Evolutionary conservation across 2,797 vertebrate genomes (phyloP).

Genomic region (Halcyon chelicuti): DNA sequence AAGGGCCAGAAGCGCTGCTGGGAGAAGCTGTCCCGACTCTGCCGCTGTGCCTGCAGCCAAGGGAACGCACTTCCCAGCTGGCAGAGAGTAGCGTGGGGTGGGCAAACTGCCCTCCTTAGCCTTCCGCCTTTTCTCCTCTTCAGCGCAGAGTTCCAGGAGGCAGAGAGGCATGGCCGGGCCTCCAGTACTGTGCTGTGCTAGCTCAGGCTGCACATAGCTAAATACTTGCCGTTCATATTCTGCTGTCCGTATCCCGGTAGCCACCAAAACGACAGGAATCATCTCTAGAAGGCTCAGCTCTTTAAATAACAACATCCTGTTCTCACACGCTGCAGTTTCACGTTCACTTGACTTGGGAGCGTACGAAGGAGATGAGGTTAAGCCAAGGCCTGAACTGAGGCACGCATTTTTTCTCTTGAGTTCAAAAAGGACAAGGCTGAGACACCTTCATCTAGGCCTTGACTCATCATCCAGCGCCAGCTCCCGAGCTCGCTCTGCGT

Average conservation of each 20-base stretch:
- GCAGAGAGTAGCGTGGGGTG: fast-evolving
- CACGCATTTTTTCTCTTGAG: background rate
- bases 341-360: background rate
- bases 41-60: fast-evolving
- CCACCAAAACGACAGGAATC: background rate
- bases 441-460: background rate
- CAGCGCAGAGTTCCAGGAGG: background rate
- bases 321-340: background rate
- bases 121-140: fast-evolving
- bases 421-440: background rate
- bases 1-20: background rate
- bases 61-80: background rate
- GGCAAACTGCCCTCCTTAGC: background rate
- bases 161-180: background rate
- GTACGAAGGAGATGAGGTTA: background rate
- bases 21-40: background rate
- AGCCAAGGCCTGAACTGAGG: background rate
- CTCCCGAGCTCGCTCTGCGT: background rate
- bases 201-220: background rate
- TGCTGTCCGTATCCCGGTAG: background rate
- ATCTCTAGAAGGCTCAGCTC: background rate
- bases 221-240: background rate
- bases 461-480: background rate
- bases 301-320: background rate
- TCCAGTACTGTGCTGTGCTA: background rate